These are phyloP conservation scores for Chelonoidis abingdonii DNA, from an alignment of 2,113 vertebrate species.

Conservation along the genomic window DNA sequence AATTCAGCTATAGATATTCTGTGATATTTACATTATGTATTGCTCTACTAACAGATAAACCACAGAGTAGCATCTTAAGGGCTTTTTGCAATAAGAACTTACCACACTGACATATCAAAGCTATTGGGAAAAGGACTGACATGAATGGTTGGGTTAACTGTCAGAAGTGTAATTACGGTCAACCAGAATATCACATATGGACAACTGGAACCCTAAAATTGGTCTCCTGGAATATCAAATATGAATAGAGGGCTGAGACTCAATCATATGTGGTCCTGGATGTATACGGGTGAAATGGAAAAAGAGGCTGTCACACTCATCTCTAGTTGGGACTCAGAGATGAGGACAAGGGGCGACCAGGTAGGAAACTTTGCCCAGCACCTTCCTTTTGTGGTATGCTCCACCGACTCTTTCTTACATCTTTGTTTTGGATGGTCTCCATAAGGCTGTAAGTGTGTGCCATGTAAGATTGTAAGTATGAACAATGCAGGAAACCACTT, in stretches of 20 bases:
- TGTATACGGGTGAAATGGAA: background rate
- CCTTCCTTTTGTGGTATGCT: background rate
- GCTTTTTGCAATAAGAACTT: background rate
- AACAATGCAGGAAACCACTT: background rate
- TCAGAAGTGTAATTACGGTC: background rate
- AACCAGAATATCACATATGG: background rate
- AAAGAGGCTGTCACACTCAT: background rate
- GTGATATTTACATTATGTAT: background rate
- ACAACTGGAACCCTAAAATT: background rate
- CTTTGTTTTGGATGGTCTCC: background rate
- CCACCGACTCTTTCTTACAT: background rate
- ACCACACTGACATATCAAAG: background rate
- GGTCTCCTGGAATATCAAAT: background rate
- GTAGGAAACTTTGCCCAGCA: background rate
- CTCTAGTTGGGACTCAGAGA: background rate
- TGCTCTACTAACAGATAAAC: background rate
- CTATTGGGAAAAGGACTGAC: too few species aligned
- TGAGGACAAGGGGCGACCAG: too few species aligned
- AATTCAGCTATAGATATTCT: background rate
- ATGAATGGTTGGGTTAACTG: background rate
- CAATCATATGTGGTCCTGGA: background rate
- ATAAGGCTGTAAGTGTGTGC: background rate
- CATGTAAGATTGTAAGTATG: background rate
- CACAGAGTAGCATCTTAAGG: background rate
- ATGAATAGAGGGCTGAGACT: background rate